Base-by-base conservation (phyloP, 2,888 invertebrate genomes). In the Nymphalis polychloros region DNA sequence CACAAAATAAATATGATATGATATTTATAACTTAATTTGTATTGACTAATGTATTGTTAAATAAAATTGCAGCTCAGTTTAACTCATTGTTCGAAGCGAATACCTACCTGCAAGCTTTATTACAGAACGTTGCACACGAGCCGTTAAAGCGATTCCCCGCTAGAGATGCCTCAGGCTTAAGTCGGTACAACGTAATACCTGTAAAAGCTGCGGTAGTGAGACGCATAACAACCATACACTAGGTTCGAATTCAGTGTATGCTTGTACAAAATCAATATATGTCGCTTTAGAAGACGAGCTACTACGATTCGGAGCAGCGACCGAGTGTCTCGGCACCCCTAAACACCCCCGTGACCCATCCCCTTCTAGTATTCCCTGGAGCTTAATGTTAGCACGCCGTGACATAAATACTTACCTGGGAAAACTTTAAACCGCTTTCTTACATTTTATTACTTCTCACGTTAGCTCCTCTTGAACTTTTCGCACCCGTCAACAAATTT, bases 341-440 rank as follows among this genome's bases (percentile, higher is more conserved):
- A 81, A 79, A 81, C 84, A 84, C 85, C 84, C 84, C 81, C 81
- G 78, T 79, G 79, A 80, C 81, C 81, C 84, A 78, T 80, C 83
- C 86, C 84, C 82, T 81, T 76, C 78, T 80, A 83, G 80, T 80
- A 79, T 80, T 84, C 84, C 83, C 85, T 75, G 73, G 85, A 81
- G 84, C 76, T 81, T 81, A 79, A 83, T 85, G 84, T 87, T 88
- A 85, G 84, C 87, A 85, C 86, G 81, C 80, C 81, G 83, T 86
- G 83, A 86, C 85, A 87, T 87, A 89, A 87, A 90, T 88, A 88
- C 87, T 86, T 85, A 87, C 85, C 86, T 85, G 82, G 76, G 73
- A 76, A 82, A 88, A 87, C 79, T 85, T 89, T 85, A 83, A 87
- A 88, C 83, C 80, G 81, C 80, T 85, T 81, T 78, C 82, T 82